A percentile compares a stretch with the other conserved stretches of the same genome.
phyloP scores from a whole-genome alignment of 2,888 invertebrate species.

The Euzetes globulus region DNA sequence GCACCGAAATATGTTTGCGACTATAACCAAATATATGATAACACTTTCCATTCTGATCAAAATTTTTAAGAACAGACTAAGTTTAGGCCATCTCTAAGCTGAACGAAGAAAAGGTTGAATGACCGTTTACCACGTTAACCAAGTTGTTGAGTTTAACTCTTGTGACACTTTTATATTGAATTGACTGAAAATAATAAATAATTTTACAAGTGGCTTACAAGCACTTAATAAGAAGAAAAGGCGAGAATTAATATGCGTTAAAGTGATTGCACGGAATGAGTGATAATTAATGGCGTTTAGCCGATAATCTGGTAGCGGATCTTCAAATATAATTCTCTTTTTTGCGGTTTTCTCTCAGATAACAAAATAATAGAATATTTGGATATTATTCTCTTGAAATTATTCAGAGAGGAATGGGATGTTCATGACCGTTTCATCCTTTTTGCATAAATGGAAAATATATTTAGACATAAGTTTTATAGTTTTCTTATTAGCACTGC shows the following conservation, averaged over 20 bases:
- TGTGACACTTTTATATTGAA: too few relatives aligned
- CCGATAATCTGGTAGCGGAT: conserved; percentile 21
- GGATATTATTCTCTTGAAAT: not conserved
- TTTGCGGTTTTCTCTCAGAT: conserved; percentile 6
- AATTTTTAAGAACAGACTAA: too few relatives aligned
- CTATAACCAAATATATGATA: too few relatives aligned
- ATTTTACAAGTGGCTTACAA: not conserved
- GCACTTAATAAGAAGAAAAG: conserved; percentile 8
- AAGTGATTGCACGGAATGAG: conserved; percentile 7
- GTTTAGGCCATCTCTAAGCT: too few relatives aligned
- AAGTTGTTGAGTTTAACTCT: too few relatives aligned
- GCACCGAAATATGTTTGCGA: too few relatives aligned
- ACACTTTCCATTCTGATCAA: too few relatives aligned
- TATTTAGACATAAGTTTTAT: conserved; percentile 7
- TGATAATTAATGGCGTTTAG: conserved; percentile 16
- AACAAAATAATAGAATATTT: conserved; percentile 14
- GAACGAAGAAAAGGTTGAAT: too few relatives aligned
- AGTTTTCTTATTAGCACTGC: conserved; percentile 22
- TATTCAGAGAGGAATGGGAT: conserved; percentile 20
- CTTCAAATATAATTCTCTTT: not conserved
- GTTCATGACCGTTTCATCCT: conserved; percentile 16
- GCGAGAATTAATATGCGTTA: conserved; percentile 2
- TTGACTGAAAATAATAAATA: too few relatives aligned
- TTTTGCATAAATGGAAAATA: not conserved
- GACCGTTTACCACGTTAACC: too few relatives aligned